Evolutionary conservation across 2,797 vertebrate genomes (phyloP).

Genomic region (Sylvia borin): DNA sequence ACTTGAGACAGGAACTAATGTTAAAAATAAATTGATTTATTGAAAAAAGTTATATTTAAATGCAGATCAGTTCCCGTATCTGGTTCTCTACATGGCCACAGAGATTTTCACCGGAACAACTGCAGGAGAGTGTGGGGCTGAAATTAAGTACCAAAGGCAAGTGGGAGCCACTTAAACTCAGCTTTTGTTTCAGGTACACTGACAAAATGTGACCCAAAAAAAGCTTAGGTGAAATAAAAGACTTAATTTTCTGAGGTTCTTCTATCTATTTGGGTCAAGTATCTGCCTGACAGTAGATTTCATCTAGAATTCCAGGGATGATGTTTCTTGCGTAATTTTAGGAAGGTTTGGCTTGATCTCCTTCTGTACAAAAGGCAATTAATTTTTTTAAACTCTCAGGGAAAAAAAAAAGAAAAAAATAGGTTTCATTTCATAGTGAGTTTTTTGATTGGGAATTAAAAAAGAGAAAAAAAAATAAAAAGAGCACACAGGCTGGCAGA

Average conservation of each 20-base stretch:
- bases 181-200: not conserved
- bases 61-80: not conserved
- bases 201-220: not conserved
- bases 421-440: not conserved
- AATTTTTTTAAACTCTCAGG: constrained; percentile 1
- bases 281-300: not conserved
- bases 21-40: constrained; percentile 54
- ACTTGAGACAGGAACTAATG: not conserved
- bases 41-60: constrained; percentile 44
- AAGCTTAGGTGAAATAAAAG: not conserved
- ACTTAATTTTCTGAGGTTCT: not conserved
- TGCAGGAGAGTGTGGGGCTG: not conserved
- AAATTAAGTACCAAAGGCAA: not conserved
- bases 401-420: not conserved
- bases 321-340: not conserved
- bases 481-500: not conserved
- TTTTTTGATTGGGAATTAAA: not conserved
- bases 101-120: constrained; percentile 21
- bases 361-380: not conserved
- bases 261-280: not conserved
- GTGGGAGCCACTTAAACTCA: not conserved
- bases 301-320: not conserved
- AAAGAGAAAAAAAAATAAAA: not conserved
- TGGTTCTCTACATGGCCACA: not conserved
- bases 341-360: not conserved